Conservation (phyloP, 2,113 vertebrate species). For the Pedionomus torquatus region DNA sequence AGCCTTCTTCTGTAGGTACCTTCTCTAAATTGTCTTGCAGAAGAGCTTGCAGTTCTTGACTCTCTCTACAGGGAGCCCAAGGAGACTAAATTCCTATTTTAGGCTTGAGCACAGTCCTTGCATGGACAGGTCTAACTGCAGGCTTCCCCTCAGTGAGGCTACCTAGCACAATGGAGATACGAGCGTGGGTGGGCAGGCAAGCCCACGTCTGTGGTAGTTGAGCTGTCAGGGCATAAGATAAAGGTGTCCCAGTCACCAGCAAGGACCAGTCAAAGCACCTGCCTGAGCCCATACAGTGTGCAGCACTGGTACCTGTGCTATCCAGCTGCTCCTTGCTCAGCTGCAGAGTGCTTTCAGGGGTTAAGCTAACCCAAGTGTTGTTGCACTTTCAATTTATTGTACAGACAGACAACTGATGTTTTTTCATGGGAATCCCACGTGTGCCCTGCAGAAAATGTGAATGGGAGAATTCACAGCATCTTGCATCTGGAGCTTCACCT, state of each 20-base stretch:
- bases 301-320: background rate
- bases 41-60: background rate
- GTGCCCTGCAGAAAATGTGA: background rate
- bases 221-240: background rate
- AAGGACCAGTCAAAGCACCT: background rate
- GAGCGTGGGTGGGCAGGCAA: background rate
- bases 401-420: background rate
- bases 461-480: background rate
- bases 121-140: background rate
- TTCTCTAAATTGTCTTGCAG: background rate
- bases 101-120: background rate
- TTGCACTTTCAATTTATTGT: background rate
- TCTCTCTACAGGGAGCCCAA: background rate
- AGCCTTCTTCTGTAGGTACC: background rate
- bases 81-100: background rate
- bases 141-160: background rate
- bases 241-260: background rate
- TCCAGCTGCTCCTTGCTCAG: background rate
- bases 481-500: background rate
- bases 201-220: background rate
- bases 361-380: background rate
- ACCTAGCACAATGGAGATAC: background rate
- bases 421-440: background rate
- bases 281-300: accelerated
- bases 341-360: background rate